These are phyloP conservation scores for Gymnocephalus cernua DNA, from an alignment of 2,113 vertebrate species.

Conservation along the genomic window DNA sequence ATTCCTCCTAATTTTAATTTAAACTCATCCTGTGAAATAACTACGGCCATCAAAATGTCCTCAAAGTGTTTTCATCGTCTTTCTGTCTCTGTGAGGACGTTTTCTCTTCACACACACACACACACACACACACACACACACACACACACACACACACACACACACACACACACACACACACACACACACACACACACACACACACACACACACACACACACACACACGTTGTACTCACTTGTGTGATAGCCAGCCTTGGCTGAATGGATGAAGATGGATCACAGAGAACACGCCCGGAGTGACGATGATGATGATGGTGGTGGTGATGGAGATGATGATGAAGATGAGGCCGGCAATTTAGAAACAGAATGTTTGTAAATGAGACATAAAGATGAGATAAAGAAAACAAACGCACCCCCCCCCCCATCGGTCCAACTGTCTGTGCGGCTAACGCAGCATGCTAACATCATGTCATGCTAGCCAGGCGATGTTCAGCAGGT, in stretches of 20 bases:
- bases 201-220: conserved; percentile 3
- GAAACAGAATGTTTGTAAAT: conserved; percentile 27
- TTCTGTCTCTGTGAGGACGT: not conserved
- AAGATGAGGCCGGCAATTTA: conserved; percentile 12
- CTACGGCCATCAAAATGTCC: not conserved
- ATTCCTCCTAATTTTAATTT: not conserved
- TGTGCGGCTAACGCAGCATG: too few species aligned
- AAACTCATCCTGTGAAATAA: not conserved
- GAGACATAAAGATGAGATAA: conserved; percentile 26
- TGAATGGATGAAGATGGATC: conserved; percentile 64
- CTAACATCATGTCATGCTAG: too few species aligned
- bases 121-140: conserved; percentile 11
- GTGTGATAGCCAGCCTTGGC: conserved; percentile 85
- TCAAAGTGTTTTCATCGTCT: not conserved
- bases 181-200: not conserved
- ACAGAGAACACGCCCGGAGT: conserved; percentile 6
- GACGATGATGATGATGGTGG: conserved; percentile 20
- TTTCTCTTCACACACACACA: not conserved
- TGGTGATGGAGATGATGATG: conserved; percentile 13
- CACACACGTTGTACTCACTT: conserved; percentile 70
- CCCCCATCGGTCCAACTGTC: not conserved
- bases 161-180: conserved; percentile 5
- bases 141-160: conserved; percentile 23
- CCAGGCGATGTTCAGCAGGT: too few species aligned
- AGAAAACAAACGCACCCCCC: not conserved